Base-by-base conservation (phyloP, 2,888 invertebrate genomes). In the Drosophila dives region DNA sequence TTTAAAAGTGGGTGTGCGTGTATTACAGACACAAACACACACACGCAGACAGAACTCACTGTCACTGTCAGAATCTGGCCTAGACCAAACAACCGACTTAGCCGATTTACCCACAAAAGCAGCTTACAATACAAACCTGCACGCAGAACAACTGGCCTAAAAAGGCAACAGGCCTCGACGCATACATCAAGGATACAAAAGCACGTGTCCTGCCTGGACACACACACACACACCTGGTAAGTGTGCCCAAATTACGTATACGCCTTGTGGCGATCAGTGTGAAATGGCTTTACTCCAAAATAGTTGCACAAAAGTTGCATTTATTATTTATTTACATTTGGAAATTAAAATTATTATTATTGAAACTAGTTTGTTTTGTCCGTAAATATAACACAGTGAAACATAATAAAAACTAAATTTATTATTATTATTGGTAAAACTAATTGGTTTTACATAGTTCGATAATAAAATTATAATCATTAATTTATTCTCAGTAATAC, bases 41-140 rank as follows among this genome's bases (percentile, higher is more conserved):
- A 17, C 17, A 38, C 8, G 29, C 23, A n/a, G 36, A 45, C 56
- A 20, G 34, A 12, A 34, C 20, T 40, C 17, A 38, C 54, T 34
- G 45, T 36, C n/a, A 38, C 54, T 34, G 45, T 36, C 59, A 50
- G 32, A 29, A 42, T 53, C 49, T n/a, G 32, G 29, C 33, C 58
- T 55, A 60, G 59, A 56, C 62, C 64, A 68, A 69, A 68, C 81
- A 84, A 54, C 55, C 60, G 54, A 45, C 55, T 66, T 54, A 67
- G 48, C 76, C 69, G 48, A 49, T 63, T n/a, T 26, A 50, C 36
- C 17, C 26, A 34, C 17, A 33, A 82, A 80, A 87, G 64, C 77
- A 60, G 87, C 80, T 82, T 87, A 82, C 64, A 42, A 38, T 20
- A 60, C 50, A 51, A 45, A 23, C 29, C 42, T 29, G 36, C 54